Evolutionary conservation across 2,113 vertebrate species (phyloP), one percentile per base, ranked within the genome.

Genomic region (Alligator sinensis): DNA sequence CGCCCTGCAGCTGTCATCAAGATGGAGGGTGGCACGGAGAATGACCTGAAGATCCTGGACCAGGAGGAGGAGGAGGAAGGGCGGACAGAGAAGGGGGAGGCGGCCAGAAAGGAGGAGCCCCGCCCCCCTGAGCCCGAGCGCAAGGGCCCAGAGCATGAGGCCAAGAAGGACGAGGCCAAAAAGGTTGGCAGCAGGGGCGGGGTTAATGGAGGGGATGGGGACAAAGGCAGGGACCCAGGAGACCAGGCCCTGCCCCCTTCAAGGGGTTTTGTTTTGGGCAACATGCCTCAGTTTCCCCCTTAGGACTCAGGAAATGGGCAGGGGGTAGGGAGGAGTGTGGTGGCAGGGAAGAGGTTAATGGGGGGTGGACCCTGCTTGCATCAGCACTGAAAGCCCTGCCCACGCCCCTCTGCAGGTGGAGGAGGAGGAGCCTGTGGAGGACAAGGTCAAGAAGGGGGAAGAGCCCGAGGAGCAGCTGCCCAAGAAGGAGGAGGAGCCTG

Each of bases 1-100:
- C 10, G 57, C 66, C 82, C 78, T 75, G 15, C 81, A 99, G 99
- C 99, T 16, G 99, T 99, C 81, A 99, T 99, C 93, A 99, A 99
- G 97, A 99, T 99, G 99, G 99, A 99, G 95, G 99, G 99, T 70
- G 99, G 99, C 12, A 98, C 98, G 0, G 99, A 99, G 84, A 98
- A 98, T 4, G 99, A 99, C 75, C 97, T 99, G 78, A 98, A 98
- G 15, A 99, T 99, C 89, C 95, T 99, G 92, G 99, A 99, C 74
- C 97, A 99, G 95, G 99, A 99, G 95, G 99, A 99, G 62, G 98
- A 98, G 57, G 97, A 98, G 34, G 98, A 98, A 21, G 95, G 97
- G 38, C 93, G 93, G 8, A 34, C 34, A 34, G 97, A 97, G 62
- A 97, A 97, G 84, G 97, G 94, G 4, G 98, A 98, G 27, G 77